Percentiles rank a stretch among this genome's conserved stretches.
phyloP scores from a whole-genome alignment of 1,140 invertebrate species.

The Anastatus disparis region DNA sequence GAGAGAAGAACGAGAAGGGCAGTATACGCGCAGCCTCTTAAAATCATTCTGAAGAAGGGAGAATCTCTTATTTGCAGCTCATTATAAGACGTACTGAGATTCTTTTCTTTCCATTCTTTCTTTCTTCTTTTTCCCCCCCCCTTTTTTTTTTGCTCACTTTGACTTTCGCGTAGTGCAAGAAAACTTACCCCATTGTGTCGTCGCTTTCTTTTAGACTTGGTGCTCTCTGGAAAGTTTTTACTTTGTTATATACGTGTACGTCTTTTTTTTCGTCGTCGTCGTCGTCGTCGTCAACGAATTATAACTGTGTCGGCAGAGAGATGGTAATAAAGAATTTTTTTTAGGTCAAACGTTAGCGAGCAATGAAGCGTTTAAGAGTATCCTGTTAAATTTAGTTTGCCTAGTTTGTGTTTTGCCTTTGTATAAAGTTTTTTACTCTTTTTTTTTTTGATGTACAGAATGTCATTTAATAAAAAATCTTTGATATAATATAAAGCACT shows the following conservation, averaged over 20 bases:
- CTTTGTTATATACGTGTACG: slow-evolving; percentile 14
- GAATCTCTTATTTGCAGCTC: slow-evolving; percentile 60
- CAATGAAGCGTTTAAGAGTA: too few relatives aligned
- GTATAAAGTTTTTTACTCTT: not conserved
- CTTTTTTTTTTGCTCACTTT: slow-evolving; percentile 23
- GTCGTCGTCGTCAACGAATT: too few relatives aligned
- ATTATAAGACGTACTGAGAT: slow-evolving; percentile 48
- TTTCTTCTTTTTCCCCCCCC: not conserved
- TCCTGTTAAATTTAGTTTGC: too few relatives aligned
- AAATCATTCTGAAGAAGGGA: slow-evolving; percentile 39
- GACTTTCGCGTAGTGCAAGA: not conserved
- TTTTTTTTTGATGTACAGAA: not conserved
- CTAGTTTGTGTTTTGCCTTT: too few relatives aligned
- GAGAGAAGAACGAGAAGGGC: slow-evolving; percentile 23
- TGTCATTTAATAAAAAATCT: not conserved
- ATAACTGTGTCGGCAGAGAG: too few relatives aligned
- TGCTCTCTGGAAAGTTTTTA: slow-evolving; percentile 13
- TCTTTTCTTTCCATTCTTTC: slow-evolving; percentile 6
- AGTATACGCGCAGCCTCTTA: slow-evolving; percentile 31
- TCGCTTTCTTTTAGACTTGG: not conserved
- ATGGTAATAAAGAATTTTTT: too few relatives aligned
- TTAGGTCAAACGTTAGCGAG: too few relatives aligned
- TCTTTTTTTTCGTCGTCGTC: too few relatives aligned
- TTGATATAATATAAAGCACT: not conserved
- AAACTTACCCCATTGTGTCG: not conserved